These are phyloP conservation scores for Parnassius mnemosyne DNA, from an alignment of 2,888 invertebrate species.

Conservation along the genomic window DNA sequence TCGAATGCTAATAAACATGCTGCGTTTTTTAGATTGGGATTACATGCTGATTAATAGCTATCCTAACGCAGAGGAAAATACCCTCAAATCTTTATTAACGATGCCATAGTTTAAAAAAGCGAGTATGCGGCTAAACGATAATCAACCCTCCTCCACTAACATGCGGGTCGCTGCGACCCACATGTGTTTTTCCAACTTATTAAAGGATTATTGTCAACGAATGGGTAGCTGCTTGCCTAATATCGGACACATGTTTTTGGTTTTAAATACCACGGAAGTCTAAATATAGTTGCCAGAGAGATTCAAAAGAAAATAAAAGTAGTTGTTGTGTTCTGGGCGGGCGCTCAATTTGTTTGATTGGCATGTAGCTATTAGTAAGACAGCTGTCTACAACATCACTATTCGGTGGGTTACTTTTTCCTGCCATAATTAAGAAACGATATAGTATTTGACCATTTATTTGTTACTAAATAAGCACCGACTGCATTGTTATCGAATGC, in stretches of 20 bases:
- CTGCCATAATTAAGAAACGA: background rate
- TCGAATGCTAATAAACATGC: slow-evolving; percentile 24
- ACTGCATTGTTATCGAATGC: too few species aligned
- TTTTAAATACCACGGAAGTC: slow-evolving; percentile 28
- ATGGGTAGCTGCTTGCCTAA: slow-evolving; percentile 47
- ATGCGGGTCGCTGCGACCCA: slow-evolving; percentile 35
- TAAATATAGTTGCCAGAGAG: slow-evolving; percentile 17
- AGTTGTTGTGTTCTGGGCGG: slow-evolving; percentile 1
- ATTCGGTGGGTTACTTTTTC: background rate
- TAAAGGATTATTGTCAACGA: slow-evolving; percentile 72
- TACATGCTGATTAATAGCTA: slow-evolving; percentile 58
- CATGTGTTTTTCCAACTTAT: slow-evolving; percentile 44
- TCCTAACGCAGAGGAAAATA: slow-evolving; percentile 53
- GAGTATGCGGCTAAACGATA: slow-evolving; percentile 32
- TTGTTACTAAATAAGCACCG: too few species aligned
- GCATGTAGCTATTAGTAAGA: slow-evolving; percentile 9
- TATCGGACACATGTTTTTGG: slow-evolving; percentile 57
- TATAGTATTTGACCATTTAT: background rate
- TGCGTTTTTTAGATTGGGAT: slow-evolving; percentile 36
- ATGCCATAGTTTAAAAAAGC: slow-evolving; percentile 44
- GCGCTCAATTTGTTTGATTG: slow-evolving; percentile 16
- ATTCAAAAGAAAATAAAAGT: slow-evolving; percentile 9
- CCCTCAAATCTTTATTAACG: slow-evolving; percentile 61
- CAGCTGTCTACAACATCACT: slow-evolving; percentile 1
- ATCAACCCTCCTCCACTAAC: slow-evolving; percentile 41